A percentile compares a stretch with the other conserved stretches of the same genome.
Evolutionary conservation across 2,888 invertebrate species (phyloP).

Genomic region (Crioceris asparagi): DNA sequence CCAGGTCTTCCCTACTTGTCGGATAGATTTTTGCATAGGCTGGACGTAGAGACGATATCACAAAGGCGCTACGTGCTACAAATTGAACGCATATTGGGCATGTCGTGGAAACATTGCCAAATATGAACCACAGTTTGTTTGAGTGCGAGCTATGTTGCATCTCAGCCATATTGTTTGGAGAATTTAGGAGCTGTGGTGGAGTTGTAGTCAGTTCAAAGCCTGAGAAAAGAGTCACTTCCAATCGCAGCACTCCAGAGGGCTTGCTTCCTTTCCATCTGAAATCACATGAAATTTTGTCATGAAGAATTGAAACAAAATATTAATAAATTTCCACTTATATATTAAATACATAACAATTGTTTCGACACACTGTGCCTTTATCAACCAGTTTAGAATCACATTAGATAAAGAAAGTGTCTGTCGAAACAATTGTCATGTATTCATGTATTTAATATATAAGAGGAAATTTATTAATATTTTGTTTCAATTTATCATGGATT

Average conservation of each 20-base stretch:
- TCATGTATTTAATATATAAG: too few relatives aligned
- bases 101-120: conserved; percentile 48
- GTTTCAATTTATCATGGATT: too few relatives aligned
- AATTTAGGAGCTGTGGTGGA: conserved; percentile 39
- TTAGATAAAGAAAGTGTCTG: too few relatives aligned
- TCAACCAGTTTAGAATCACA: too few relatives aligned
- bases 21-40: conserved; percentile 54
- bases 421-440: too few relatives aligned
- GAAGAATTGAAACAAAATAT: too few relatives aligned
- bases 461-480: too few relatives aligned
- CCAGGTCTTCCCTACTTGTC: conserved; percentile 49
- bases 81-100: conserved; percentile 55
- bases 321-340: too few relatives aligned
- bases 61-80: conserved; percentile 47
- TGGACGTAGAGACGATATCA: conserved; percentile 51
- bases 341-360: too few relatives aligned
- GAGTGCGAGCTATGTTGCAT: conserved; percentile 50
- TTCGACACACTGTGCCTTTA: too few relatives aligned
- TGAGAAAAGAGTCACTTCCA: conserved; percentile 53
- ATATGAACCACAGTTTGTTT: conserved; percentile 54
- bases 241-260: conserved; percentile 49
- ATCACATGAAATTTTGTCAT: too few relatives aligned
- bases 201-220: conserved; percentile 49
- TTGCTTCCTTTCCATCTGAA: conserved; percentile 49
- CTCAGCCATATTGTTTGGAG: conserved; percentile 48